These are phyloP conservation scores for Lutra lutra DNA, from an alignment of 2,797 vertebrate genomes.

Conservation along the genomic window DNA sequence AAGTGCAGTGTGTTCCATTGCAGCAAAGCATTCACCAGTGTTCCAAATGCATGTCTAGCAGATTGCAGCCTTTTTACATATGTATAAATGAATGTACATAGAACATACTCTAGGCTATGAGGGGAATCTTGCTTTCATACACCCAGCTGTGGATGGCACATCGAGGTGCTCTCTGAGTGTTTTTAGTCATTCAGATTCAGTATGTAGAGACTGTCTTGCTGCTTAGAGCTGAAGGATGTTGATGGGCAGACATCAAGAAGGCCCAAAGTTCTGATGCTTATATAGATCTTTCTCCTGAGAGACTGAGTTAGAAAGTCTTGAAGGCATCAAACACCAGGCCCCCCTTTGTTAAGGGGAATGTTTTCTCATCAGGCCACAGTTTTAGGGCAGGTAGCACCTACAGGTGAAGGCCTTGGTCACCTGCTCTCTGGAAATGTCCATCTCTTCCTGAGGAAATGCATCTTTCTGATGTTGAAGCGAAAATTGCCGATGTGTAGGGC, in stretches of 20 bases:
- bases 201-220: slow-evolving; percentile 36
- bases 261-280: slow-evolving; percentile 66
- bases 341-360: slow-evolving; percentile 43
- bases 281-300: slow-evolving; percentile 70
- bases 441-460: slow-evolving; percentile 21
- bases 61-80: slow-evolving; percentile 57
- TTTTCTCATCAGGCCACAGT: slow-evolving; percentile 61
- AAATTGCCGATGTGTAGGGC: slow-evolving; percentile 74
- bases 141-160: slow-evolving; percentile 28
- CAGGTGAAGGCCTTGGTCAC: not conserved
- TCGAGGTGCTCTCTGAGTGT: slow-evolving; percentile 59
- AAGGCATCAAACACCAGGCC: slow-evolving; percentile 44
- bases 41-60: slow-evolving; percentile 67
- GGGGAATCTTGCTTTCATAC: slow-evolving; percentile 41
- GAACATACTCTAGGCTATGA: slow-evolving; percentile 52
- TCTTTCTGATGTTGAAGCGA: slow-evolving; percentile 79
- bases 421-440: slow-evolving; percentile 30
- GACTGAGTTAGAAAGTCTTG: slow-evolving; percentile 64
- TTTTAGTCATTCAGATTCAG: not conserved
- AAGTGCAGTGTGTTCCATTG: slow-evolving; percentile 22
- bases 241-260: slow-evolving; percentile 9
- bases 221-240: not conserved
- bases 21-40: slow-evolving; percentile 65
- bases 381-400: not conserved
- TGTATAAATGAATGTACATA: slow-evolving; percentile 70